A percentile compares a stretch with the other conserved stretches of the same genome.
Evolutionary conservation across 1,140 invertebrate genomes (phyloP).

Genomic region (Atopsyche davidsoni): DNA sequence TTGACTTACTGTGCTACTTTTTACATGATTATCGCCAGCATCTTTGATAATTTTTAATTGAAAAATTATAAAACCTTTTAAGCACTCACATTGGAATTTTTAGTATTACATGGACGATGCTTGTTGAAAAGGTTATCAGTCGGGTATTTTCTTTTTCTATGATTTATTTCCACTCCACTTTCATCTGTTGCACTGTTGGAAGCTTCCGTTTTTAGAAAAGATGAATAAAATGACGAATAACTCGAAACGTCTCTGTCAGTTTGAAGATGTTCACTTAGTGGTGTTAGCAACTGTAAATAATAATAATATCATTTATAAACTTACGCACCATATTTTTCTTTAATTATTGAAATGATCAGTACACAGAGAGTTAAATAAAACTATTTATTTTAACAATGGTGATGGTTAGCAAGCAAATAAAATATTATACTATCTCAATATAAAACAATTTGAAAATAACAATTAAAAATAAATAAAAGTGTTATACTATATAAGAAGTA

Average conservation of each 20-base stretch:
- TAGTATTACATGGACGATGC: not conserved
- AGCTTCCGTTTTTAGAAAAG: conserved; percentile 48
- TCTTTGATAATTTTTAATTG: not conserved
- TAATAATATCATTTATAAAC: no score
- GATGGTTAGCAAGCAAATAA: no score
- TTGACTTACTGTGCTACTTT: no score
- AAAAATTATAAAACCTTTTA: not conserved
- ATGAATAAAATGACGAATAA: conserved; percentile 51
- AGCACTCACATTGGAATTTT: not conserved
- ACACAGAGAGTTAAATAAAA: conserved; percentile 9
- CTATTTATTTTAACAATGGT: conserved; percentile 39
- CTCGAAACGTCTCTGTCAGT: conserved; percentile 46
- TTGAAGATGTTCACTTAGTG: not conserved
- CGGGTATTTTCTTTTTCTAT: no score
- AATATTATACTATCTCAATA: no score
- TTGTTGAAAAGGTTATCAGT: no score
- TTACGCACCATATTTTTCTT: conserved; percentile 1
- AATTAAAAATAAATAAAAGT: no score
- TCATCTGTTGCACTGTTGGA: conserved; percentile 9
- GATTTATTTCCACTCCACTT: conserved; percentile 6
- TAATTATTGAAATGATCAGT: conserved; percentile 11
- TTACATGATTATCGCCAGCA: no score
- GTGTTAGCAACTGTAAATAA: no score
- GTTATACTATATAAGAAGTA: no score
- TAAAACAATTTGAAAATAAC: no score